Evolutionary conservation across 2,888 invertebrate genomes (phyloP), one percentile per base, ranked within the genome.

Genomic region (Limnephilus lunatus): DNA sequence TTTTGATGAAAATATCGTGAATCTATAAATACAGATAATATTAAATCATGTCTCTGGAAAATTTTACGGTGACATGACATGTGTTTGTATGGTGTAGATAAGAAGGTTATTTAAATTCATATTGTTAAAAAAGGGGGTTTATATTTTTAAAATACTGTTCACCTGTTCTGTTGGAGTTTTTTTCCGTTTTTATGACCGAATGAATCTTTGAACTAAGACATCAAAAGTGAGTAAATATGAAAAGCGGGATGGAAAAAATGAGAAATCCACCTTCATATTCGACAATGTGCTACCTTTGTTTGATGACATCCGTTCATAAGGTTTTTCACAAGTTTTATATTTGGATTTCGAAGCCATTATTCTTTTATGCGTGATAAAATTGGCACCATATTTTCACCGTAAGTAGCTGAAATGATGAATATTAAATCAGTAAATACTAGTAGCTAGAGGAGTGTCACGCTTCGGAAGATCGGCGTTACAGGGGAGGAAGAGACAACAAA

Each of bases 391-490:
- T 86, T 86, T 86, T 86, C 44, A 44, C n/a, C 86, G 35, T 44
- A 86, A 86, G 39, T 86, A 44, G 86, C 86, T 32, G 30, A 68
- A 88, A 88, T 53, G 53, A 88, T 88, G 53, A 88, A 88, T 88
- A 88, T 88, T 88, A 88, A 88, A 88, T 88, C 88, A 88, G 88
- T 88, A 53, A 88, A 88, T 32, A 86, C 44, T 83, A 68, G 68
- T 32, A 32, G 9, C 68, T 68, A 9, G 68, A 68, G 68, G n/a
- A 68, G 44, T 39, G 35, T 85, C 85, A 14, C 48, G 44, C 86
- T 48, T 44, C n/a, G 11, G 86, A 83, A 32, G 32, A 83, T 83
- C 82, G 31, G 82, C 32, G 14, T 15, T 32, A 31, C 82, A 83
- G 82, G 31, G 82, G 25, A 15, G 82, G 82, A 83, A 32, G 15